A percentile compares a stretch with the other conserved stretches of the same genome.
These are phyloP conservation scores for Macquaria australasica DNA, from an alignment of 2,113 vertebrate species.

Conservation along the genomic window DNA sequence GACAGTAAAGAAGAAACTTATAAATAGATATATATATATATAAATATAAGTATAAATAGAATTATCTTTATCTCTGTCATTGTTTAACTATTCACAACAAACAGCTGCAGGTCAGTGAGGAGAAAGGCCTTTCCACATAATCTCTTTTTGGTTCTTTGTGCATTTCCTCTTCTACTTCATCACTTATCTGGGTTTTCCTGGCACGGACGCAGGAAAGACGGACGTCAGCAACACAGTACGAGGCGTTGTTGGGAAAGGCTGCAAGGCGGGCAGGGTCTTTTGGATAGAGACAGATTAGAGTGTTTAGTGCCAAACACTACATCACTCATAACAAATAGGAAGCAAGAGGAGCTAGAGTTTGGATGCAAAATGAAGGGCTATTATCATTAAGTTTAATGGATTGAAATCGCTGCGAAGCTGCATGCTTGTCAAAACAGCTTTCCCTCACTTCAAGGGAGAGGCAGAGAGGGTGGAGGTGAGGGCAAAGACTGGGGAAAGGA, in stretches of 20 bases:
- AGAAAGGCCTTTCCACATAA: slow-evolving; percentile 36
- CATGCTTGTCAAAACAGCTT: slow-evolving; percentile 17
- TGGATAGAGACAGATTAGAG: slow-evolving; percentile 41
- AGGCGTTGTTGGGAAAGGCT: slow-evolving; percentile 52
- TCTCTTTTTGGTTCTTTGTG: slow-evolving; percentile 44
- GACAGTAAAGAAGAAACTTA: background rate
- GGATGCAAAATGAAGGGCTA: slow-evolving; percentile 31
- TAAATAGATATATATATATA: too few relatives aligned
- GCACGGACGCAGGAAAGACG: slow-evolving; percentile 66
- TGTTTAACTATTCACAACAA: slow-evolving; percentile 19
- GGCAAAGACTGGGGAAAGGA: background rate
- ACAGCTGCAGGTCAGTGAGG: background rate
- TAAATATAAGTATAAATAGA: background rate
- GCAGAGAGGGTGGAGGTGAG: background rate
- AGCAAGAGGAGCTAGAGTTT: background rate
- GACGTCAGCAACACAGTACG: slow-evolving; percentile 54
- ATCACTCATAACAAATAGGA: slow-evolving; percentile 28
- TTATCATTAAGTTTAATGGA: slow-evolving; percentile 32
- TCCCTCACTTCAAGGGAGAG: background rate
- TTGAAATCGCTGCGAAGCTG: slow-evolving; percentile 9
- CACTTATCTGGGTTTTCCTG: slow-evolving; percentile 71
- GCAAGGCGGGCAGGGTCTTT: slow-evolving; percentile 24
- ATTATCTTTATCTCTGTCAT: slow-evolving; percentile 2
- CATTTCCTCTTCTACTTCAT: slow-evolving; percentile 57
- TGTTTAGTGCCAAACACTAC: slow-evolving; percentile 27